Percentiles rank a stretch among this genome's conserved stretches.
Evolutionary conservation across 2,797 vertebrate genomes (phyloP).

Genomic region (Hypotaenidia okinawae): DNA sequence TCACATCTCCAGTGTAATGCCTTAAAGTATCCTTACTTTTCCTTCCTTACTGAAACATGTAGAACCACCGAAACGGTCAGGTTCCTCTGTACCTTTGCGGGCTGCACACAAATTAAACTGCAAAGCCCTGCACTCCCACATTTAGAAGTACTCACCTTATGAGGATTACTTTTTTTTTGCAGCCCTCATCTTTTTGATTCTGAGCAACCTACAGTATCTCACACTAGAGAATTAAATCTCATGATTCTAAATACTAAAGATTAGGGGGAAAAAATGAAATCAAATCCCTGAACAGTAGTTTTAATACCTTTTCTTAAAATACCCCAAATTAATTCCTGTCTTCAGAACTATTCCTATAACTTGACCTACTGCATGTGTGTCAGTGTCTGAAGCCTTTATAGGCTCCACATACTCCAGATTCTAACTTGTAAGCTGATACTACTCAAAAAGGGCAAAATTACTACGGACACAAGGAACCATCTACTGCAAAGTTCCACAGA

Average conservation of each 20-base stretch:
- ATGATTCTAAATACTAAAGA: constrained; percentile 45
- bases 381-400: constrained; percentile 42
- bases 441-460: constrained; percentile 67
- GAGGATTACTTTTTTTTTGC: not conserved
- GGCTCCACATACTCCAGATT: constrained; percentile 39
- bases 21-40: not conserved
- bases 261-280: not conserved
- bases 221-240: constrained; percentile 15
- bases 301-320: constrained; percentile 65
- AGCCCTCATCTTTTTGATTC: not conserved
- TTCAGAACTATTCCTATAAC: constrained; percentile 38
- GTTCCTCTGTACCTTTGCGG: not conserved
- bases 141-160: not conserved
- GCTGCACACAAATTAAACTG: not conserved
- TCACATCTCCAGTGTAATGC: not conserved
- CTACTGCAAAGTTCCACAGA: constrained; percentile 59
- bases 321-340: not conserved
- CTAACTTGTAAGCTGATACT: constrained; percentile 55
- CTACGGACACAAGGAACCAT: constrained; percentile 58
- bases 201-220: not conserved
- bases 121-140: not conserved
- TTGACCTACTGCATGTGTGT: not conserved
- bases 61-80: not conserved
- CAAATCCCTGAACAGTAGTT: not conserved
- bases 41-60: not conserved